Percentiles rank a stretch among this genome's conserved stretches.
These are phyloP conservation scores for Gonioctena quinquepunctata DNA, from an alignment of 1,140 invertebrate species.

Conservation along the genomic window DNA sequence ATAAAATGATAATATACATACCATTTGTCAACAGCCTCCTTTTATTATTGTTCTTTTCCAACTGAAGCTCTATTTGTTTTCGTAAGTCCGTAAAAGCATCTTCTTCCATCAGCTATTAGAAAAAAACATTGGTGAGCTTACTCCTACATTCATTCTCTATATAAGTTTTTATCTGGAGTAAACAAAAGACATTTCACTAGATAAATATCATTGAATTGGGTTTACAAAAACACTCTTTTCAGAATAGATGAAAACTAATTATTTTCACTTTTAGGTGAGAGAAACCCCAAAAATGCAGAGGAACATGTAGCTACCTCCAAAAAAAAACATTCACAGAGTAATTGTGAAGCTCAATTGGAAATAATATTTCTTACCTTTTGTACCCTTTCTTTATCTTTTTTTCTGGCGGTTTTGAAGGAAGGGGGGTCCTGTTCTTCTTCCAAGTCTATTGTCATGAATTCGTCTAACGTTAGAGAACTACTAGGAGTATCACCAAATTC, in stretches of 20 bases:
- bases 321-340: not conserved
- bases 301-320: not conserved
- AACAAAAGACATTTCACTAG: too few species aligned
- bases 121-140: not conserved
- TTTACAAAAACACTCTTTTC: too few species aligned
- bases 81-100: slow-evolving; percentile 71
- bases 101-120: slow-evolving; percentile 63
- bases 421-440: slow-evolving; percentile 97
- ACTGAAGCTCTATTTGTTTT: slow-evolving; percentile 73
- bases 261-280: too few species aligned
- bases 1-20: too few species aligned
- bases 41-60: slow-evolving; percentile 65
- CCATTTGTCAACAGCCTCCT: too few species aligned
- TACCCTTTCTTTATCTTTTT: slow-evolving; percentile 81
- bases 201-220: too few species aligned
- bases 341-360: not conserved
- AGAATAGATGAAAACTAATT: too few species aligned
- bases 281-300: not conserved
- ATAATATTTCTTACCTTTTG: slow-evolving; percentile 64
- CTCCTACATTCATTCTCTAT: not conserved
- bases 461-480: slow-evolving; percentile 86
- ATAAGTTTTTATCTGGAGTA: not conserved
- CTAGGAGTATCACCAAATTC: slow-evolving; percentile 97
- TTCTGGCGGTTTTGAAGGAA: slow-evolving; percentile 86
- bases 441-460: slow-evolving; percentile 96